Base-by-base conservation (phyloP, 2,113 vertebrate species). In the Tachuris rubrigastra region DNA sequence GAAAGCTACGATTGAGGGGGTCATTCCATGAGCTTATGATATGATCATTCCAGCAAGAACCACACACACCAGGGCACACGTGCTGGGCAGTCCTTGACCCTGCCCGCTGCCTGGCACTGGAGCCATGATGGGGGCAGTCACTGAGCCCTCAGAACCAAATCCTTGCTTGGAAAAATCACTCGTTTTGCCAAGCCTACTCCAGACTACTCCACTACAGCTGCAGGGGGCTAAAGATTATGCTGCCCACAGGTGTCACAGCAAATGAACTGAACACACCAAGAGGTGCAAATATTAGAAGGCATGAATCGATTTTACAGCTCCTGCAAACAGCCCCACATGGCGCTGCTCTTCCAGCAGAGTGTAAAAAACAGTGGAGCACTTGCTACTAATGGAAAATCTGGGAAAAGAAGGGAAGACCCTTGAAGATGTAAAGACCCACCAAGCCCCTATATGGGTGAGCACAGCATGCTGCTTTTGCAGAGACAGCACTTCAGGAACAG, bases 221-320 rank as follows among this genome's bases (percentile, higher is more conserved):
- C 2, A 0, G 0, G 2, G 23, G 23, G 37, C 59, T 31, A 4
- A 4, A 49, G 47, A 19, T 46, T 33, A 4, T 1, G 1, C 76
- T 67, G 62, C 52, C 47, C 67, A 20, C 30, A 21, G 9, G 8
- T 47, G 25, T 42, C 63, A 63, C 47, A 89, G 75, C 46, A 52
- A 53, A 16, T 0, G 2, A 47, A 22, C 14, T 14, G 59, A 69
- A 74, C 0, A 0, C 0, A 1, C 50, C 4, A 6, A 52, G 17
- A 63, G 1, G 2, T 6, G 35, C 39, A 31, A 52, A 49, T 39
- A 22, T 35, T 35, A 66, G 23, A 69, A 52, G 14, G 19, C 4
- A 6, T 41, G 31, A 20, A 63, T 41, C 0, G 2, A 39, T 53
- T 87, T 66, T 58, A 65, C 22, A 74, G 69, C 56, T 81, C 67